phyloP scores from a whole-genome alignment of 2,797 vertebrate genomes.

The Cottoperca gobio region DNA sequence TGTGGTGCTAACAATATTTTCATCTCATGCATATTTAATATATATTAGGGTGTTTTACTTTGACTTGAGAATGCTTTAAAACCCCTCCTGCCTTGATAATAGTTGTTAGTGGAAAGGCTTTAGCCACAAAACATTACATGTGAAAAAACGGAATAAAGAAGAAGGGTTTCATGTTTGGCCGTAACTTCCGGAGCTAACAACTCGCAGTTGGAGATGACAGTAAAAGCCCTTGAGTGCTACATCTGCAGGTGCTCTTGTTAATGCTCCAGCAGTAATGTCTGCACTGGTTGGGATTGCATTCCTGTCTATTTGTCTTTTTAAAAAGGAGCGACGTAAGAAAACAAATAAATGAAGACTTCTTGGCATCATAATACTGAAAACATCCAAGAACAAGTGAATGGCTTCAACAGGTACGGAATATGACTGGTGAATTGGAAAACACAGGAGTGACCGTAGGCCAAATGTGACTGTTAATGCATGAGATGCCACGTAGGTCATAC shows the following conservation, averaged over 20 bases:
- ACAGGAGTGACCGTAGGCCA: conserved; percentile 25
- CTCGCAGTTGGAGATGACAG: conserved; percentile 16
- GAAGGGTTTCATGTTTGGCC: background rate
- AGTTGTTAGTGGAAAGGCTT: background rate
- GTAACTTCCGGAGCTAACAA: conserved; percentile 8
- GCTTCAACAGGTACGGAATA: conserved; percentile 12
- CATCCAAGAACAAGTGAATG: background rate
- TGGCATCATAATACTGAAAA: background rate
- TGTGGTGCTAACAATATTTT: background rate
- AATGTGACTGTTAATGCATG: conserved; percentile 42
- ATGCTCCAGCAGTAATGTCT: background rate
- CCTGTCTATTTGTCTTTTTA: background rate
- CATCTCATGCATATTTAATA: conserved; percentile 1
- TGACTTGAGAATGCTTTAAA: background rate
- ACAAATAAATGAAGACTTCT: background rate
- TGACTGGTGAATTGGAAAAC: conserved; percentile 17
- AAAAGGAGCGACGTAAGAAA: too few relatives aligned
- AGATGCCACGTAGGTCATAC: conserved; percentile 14
- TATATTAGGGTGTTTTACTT: background rate
- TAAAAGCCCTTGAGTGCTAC: conserved; percentile 20
- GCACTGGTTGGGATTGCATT: conserved; percentile 1
- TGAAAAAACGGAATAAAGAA: background rate
- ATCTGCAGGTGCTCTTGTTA: conserved; percentile 28
- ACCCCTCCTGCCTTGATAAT: background rate
- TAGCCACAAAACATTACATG: background rate